Evolutionary conservation across 2,888 invertebrate species (phyloP).

Genomic region (Electrophaes corylata): DNA sequence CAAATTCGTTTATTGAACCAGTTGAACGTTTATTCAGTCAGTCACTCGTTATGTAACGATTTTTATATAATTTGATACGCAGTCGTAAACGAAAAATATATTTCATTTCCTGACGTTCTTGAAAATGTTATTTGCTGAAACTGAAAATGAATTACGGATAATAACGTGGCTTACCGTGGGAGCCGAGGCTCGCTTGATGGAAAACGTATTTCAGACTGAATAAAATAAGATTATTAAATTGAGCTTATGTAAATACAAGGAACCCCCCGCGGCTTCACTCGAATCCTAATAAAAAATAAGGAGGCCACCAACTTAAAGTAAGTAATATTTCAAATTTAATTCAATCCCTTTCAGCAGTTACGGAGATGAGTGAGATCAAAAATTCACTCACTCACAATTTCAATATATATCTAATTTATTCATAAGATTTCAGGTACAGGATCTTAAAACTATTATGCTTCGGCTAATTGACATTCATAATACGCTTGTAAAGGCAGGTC

Average conservation of each 20-base stretch:
- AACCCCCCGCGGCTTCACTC: not conserved
- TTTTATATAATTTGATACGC: not conserved
- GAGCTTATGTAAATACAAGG: conserved; percentile 6
- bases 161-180: conserved; percentile 19
- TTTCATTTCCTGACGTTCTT: conserved; percentile 6
- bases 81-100: conserved; percentile 1
- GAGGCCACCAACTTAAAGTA: no score
- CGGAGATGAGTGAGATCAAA: no score
- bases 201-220: conserved; percentile 15
- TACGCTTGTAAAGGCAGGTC: no score
- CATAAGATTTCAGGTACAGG: no score
- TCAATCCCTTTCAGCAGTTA: no score
- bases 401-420: no score
- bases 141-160: conserved; percentile 24
- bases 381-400: no score
- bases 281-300: not conserved
- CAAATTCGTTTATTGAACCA: no score
- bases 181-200: conserved; percentile 13
- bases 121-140: conserved; percentile 16
- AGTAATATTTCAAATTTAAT: no score
- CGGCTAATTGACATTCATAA: no score
- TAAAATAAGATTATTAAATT: conserved; percentile 15
- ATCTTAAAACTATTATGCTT: no score
- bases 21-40: no score
- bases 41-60: not conserved